phyloP scores from a whole-genome alignment of 2,113 vertebrate species.

The Perca flavescens region DNA sequence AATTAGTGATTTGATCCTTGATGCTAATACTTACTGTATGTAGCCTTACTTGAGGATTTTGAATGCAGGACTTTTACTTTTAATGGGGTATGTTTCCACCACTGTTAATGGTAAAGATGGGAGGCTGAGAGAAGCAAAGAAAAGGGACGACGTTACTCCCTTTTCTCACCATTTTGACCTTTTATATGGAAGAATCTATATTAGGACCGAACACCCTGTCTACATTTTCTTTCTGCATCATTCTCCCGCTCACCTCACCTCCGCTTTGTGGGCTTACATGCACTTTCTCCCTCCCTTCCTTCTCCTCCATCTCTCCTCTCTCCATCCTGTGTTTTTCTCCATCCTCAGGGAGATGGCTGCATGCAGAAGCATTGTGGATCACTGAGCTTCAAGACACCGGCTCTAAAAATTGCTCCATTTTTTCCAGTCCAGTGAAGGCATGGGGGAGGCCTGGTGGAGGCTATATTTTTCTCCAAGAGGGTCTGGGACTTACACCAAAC shows the following conservation, averaged over 20 bases:
- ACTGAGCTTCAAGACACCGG: slow-evolving; percentile 71
- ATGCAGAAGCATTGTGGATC: slow-evolving; percentile 76
- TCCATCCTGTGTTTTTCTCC: slow-evolving; percentile 54
- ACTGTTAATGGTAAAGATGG: not conserved
- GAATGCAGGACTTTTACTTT: not conserved
- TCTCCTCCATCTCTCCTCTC: slow-evolving; percentile 21
- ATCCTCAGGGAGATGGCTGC: slow-evolving; percentile 70
- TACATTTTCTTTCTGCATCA: slow-evolving; percentile 60
- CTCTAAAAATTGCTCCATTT: slow-evolving; percentile 68
- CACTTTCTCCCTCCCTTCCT: slow-evolving; percentile 28
- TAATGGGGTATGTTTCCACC: not conserved
- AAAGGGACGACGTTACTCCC: slow-evolving; percentile 5
- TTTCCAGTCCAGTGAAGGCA: no score
- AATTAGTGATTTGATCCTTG: not conserved
- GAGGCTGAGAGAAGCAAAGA: slow-evolving; percentile 7
- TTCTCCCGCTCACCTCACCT: slow-evolving; percentile 51
- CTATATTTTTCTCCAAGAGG: slow-evolving; percentile 53
- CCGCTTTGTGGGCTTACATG: slow-evolving; percentile 28
- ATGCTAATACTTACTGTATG: not conserved
- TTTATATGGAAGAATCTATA: slow-evolving; percentile 66
- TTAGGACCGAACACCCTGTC: slow-evolving; percentile 57
- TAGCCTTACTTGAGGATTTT: not conserved
- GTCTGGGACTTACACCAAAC: no score
- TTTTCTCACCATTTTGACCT: slow-evolving; percentile 55
- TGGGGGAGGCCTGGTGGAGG: no score